Evolutionary conservation across 1,140 invertebrate species (phyloP), one percentile per base, ranked within the genome.

Genomic region (Caenorhabditis remanei): DNA sequence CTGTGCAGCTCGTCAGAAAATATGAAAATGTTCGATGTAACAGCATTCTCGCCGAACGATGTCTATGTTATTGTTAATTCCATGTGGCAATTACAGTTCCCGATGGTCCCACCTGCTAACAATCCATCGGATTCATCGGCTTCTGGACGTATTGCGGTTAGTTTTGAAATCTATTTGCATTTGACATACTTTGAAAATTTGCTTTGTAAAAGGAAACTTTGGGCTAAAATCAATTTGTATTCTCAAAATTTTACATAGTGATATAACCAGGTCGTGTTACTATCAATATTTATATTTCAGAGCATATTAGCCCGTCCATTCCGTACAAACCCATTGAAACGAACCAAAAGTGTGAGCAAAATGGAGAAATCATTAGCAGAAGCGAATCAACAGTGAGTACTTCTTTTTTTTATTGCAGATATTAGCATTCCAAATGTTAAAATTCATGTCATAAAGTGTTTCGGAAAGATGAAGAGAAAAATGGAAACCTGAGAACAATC

Each of bases 331-430:
- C 90, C 91, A 19, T 71, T 92, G 46, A 92, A 92, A 87, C 48
- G 91, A n/a, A 92, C 91, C 1, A 92, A 92, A 75, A 92, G 91
- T 85, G 90, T 91, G 46, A 91, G 90, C 53, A 91, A 91, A 84
- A 87, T 91, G 83, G 90, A 92, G 61, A 90, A 88, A 61, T 71
- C 56, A 58, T 53, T 85, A 14, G 79, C 82, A 48, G 61, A 50
- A 71, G 83, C 50, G 14, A 65, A 84, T 46, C 55, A 89, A 79
- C 84, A 75, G 87, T 82, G 87, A 90, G 85, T 67, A 86, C 55
- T 67, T 4, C 11, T 11, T 2, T n/a, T 19, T 58, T n/a, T n/a
- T 58, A 6, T n/a, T 7, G n/a, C n/a, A 14, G n/a, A 58, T 24
- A 82, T 43, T 88, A 83, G 21, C 16, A 2, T 53, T 43, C 67